Base-by-base conservation (phyloP, 2,113 vertebrate genomes). In the Dasypus novemcinctus region DNA sequence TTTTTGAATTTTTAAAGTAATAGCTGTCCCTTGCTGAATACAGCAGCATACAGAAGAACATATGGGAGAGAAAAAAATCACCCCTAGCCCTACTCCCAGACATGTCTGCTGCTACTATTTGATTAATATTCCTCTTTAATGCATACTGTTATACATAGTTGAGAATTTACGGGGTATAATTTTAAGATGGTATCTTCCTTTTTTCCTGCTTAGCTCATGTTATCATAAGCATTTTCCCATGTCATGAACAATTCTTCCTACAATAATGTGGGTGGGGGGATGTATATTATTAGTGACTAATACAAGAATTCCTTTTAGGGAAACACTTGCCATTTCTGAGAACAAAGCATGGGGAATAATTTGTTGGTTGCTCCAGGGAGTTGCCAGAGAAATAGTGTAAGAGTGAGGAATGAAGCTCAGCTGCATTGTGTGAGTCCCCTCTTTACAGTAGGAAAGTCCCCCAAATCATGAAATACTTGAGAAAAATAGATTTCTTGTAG, bases 271-370 rank as follows among this genome's bases (percentile, higher is more conserved):
- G 64, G 90, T 57, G 7, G 71, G 61, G 33, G 41, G 80, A 85
- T 87, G 74, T 83, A 83, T 96, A 97, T 97, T 96, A 91, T 97
- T 97, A 96, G 97, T 69, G 90, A 92, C 78, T 79, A 81, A 96
- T 31, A 87, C 41, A 57, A 94, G 90, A 93, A 95, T 94, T 91
- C 78, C 93, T 96, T 97, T 96, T 96, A 93, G 85, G 96, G 95
- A 25, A 82, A 96, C 96, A 69, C 7, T 52, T 27, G n/a, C 25
- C 15, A 76, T 95, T 96, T 90, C 91, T 41, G 23, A 86, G 43
- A 15, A 36, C 59, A 85, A 87, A 76, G 33, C 31, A 1, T n/a
- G 86, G 64, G 81, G 88, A 82, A 79, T 72, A 59, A 72, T 66
- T 57, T 94, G 31, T 91, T 66, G 33, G 27, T 52, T 80, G 68